Conservation (phyloP, 2,888 invertebrate species). For the Machimus atricapillus region DNA sequence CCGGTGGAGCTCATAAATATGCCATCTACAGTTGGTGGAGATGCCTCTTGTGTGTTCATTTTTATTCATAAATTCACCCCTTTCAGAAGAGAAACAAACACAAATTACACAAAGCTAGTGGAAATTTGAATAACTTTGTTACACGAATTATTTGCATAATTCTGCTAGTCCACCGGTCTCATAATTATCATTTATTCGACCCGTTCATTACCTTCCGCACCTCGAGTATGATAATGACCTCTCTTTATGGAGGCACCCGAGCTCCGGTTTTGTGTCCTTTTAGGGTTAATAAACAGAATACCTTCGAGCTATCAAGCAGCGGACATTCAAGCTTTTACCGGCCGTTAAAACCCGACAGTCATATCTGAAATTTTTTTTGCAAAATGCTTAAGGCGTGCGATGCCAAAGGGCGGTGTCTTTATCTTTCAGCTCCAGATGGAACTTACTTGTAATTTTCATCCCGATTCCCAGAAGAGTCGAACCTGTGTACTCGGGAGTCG, state of each 20-base stretch:
- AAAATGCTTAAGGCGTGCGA: neutral
- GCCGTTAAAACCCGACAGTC: neutral
- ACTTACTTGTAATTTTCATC: neutral
- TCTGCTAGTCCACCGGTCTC: constrained; percentile 15
- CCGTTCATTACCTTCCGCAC: constrained; percentile 9
- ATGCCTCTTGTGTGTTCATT: constrained; percentile 25
- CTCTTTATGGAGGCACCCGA: neutral
- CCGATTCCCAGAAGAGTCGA: neutral
- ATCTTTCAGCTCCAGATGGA: neutral
- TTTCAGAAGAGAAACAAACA: constrained; percentile 35
- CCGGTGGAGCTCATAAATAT: constrained; percentile 28
- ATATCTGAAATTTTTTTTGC: constrained; percentile 17
- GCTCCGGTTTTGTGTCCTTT: neutral
- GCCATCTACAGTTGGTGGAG: constrained; percentile 32
- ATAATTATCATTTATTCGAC: constrained; percentile 36
- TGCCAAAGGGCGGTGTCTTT: neutral
- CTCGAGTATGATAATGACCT: neutral
- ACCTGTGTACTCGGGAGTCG: neutral
- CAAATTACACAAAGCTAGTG: constrained; percentile 41
- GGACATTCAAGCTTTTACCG: neutral
- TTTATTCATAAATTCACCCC: constrained; percentile 39
- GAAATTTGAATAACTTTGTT: constrained; percentile 41
- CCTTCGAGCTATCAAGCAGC: neutral
- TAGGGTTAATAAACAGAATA: constrained; percentile 2
- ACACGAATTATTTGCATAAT: constrained; percentile 26